Evolutionary conservation across 2,797 vertebrate species (phyloP).

Genomic region (Gymnoscopelus microlampas): DNA sequence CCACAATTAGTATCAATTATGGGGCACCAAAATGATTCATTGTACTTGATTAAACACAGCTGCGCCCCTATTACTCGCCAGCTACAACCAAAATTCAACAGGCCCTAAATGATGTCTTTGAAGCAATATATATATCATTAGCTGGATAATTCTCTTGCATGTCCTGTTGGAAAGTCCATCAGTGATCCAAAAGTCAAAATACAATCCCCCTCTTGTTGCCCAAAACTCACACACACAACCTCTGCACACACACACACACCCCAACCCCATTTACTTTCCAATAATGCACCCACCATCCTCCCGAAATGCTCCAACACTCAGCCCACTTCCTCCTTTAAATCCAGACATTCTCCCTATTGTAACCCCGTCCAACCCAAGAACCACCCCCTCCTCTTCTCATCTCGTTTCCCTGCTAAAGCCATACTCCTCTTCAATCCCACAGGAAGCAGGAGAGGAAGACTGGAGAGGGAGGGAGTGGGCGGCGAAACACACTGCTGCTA

Average conservation of each 20-base stretch:
- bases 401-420: constrained; percentile 70
- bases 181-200: constrained; percentile 33
- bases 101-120: constrained; percentile 34
- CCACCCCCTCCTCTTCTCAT: constrained; percentile 28
- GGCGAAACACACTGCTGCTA: constrained; percentile 52
- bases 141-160: constrained; percentile 36
- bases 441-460: constrained; percentile 77
- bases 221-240: constrained; percentile 51
- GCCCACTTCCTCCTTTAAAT: constrained; percentile 72
- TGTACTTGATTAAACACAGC: constrained; percentile 52
- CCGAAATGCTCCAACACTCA: constrained; percentile 64
- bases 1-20: constrained; percentile 30
- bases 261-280: constrained; percentile 64
- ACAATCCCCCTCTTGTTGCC: constrained; percentile 51
- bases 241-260: background rate
- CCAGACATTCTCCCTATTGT: constrained; percentile 70
- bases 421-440: constrained; percentile 78
- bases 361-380: constrained; percentile 53
- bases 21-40: constrained; percentile 47
- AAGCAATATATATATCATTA: constrained; percentile 48
- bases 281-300: constrained; percentile 60
- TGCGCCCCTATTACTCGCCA: constrained; percentile 40
- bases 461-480: constrained; percentile 60
- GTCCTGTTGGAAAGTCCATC: constrained; percentile 56
- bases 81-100: constrained; percentile 24